phyloP scores from a whole-genome alignment of 2,113 vertebrate genomes.

The Perccottus glenii region DNA sequence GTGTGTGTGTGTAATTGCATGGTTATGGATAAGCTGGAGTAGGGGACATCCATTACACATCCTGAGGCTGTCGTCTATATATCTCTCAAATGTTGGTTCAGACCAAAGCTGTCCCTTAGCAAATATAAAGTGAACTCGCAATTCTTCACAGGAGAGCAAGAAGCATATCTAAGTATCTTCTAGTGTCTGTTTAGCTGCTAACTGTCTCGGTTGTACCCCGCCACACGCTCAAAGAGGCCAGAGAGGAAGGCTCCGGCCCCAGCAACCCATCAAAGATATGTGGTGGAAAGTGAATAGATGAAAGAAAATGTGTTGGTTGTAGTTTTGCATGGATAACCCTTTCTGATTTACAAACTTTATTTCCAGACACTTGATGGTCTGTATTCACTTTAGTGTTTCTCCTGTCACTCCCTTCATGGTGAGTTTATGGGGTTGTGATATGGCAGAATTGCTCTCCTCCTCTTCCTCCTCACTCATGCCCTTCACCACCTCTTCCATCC shows the following conservation, averaged over 20 bases:
- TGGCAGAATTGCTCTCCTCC: constrained; percentile 30
- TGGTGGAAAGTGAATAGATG: too few relatives aligned
- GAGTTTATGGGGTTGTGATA: constrained; percentile 4
- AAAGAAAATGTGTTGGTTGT: too few relatives aligned
- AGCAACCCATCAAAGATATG: too few relatives aligned
- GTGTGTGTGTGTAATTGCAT: constrained; percentile 47
- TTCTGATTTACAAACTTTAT: constrained; percentile 8
- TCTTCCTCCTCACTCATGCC: constrained; percentile 1
- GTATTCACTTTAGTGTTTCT: background rate
- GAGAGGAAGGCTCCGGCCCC: too few relatives aligned
- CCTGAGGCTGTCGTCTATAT: constrained; percentile 36
- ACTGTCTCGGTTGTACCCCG: too few relatives aligned
- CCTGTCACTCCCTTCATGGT: background rate
- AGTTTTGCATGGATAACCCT: background rate
- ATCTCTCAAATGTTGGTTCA: constrained; percentile 43
- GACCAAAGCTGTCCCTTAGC: constrained; percentile 17
- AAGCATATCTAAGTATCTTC: too few relatives aligned
- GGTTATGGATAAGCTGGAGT: constrained; percentile 33
- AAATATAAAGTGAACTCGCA: constrained; percentile 13
- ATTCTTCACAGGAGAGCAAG: too few relatives aligned
- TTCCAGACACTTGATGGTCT: background rate
- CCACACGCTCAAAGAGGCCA: too few relatives aligned
- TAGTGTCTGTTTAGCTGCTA: too few relatives aligned
- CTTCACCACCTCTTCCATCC: constrained; percentile 17
- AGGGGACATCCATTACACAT: constrained; percentile 43